A percentile compares a stretch with the other conserved stretches of the same genome.
Evolutionary conservation across 2,797 vertebrate genomes (phyloP).

Genomic region (Spinus olivaceus): DNA sequence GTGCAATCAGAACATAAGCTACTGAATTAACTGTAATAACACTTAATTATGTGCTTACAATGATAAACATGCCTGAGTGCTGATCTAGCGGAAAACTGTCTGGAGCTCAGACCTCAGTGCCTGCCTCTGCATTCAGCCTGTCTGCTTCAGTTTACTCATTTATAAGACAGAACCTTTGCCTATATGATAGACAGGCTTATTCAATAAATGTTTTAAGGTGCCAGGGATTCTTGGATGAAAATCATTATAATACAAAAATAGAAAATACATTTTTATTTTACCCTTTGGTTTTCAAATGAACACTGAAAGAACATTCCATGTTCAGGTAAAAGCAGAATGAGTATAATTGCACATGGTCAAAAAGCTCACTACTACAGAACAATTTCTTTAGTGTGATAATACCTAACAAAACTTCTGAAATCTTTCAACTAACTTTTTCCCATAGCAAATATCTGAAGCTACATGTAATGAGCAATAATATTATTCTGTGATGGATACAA

Average conservation of each 20-base stretch:
- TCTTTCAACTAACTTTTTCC: conserved; percentile 10
- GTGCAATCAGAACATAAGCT: background rate
- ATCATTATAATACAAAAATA: background rate
- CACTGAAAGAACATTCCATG: background rate
- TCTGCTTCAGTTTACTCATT: background rate
- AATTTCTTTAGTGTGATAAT: background rate
- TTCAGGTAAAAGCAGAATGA: background rate
- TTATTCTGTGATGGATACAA: background rate
- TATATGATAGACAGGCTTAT: background rate
- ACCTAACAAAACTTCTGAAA: background rate
- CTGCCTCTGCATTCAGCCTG: background rate
- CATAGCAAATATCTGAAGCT: background rate
- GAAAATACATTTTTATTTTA: background rate
- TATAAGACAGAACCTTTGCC: background rate
- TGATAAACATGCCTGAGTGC: background rate
- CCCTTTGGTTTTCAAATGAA: conserved; percentile 5
- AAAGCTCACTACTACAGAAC: background rate
- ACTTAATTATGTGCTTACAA: background rate
- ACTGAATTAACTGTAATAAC: background rate
- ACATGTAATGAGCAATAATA: background rate
- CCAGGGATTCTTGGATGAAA: background rate
- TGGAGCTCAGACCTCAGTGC: background rate
- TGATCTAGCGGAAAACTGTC: background rate
- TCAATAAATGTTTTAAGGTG: conserved; percentile 15
- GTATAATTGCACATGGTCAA: background rate